phyloP scores from a whole-genome alignment of 2,113 vertebrate genomes.

The Halichoeres trimaculatus region DNA sequence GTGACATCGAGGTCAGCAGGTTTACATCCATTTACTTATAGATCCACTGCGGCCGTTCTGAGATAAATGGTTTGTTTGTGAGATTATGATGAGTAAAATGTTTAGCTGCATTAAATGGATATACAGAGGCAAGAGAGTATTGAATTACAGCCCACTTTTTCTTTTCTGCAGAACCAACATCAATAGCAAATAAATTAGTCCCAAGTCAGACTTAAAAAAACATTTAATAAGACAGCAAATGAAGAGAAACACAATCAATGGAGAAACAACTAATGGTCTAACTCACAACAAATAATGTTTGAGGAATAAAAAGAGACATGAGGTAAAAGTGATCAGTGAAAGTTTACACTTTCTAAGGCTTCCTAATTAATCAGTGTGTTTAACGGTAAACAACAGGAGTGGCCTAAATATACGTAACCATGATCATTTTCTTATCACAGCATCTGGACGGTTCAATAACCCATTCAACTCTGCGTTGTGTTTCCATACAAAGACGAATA shows the following conservation, averaged over 20 bases:
- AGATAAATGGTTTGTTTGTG: slow-evolving; percentile 36
- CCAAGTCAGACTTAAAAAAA: slow-evolving; percentile 1
- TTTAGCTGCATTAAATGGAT: neutral
- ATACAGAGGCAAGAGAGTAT: slow-evolving; percentile 12
- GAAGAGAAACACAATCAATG: slow-evolving; percentile 5
- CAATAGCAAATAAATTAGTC: slow-evolving; percentile 14
- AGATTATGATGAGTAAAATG: slow-evolving; percentile 39
- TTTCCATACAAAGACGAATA: no score
- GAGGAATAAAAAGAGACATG: neutral
- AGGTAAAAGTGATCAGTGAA: neutral
- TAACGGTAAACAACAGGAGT: no score
- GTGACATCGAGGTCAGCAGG: slow-evolving; percentile 48
- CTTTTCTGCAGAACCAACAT: slow-evolving; percentile 17
- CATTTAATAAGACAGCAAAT: slow-evolving; percentile 11
- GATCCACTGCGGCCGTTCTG: neutral
- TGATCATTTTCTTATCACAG: no score
- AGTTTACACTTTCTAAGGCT: no score
- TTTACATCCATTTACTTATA: slow-evolving; percentile 31
- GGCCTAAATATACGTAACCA: no score
- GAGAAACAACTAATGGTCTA: neutral
- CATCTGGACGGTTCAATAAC: no score
- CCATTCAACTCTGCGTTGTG: no score
- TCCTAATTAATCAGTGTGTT: no score
- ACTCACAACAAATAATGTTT: neutral
- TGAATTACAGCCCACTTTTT: slow-evolving; percentile 16